phyloP scores from a whole-genome alignment of 2,797 vertebrate species.

The Tinamus major region DNA sequence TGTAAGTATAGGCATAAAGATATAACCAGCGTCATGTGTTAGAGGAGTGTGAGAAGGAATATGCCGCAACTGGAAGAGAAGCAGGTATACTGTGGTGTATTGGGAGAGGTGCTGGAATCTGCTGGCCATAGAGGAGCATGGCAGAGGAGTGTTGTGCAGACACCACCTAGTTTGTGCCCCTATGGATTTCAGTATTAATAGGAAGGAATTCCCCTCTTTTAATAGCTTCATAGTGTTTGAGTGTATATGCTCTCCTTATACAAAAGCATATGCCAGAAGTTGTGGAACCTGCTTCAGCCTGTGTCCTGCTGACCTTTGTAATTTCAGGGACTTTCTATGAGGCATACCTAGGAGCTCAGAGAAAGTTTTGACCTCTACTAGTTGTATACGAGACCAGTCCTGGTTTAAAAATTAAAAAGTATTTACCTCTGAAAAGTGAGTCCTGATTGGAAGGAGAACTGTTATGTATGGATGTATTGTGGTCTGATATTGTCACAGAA shows the following conservation, averaged over 20 bases:
- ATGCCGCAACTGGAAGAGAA: background rate
- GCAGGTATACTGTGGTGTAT: background rate
- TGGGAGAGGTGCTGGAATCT: background rate
- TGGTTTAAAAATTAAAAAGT: background rate
- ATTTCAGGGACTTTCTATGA: background rate
- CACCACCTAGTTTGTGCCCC: background rate
- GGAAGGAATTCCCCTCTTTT: background rate
- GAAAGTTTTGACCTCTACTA: background rate
- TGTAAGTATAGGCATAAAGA: no score
- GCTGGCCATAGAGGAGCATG: background rate
- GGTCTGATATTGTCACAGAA: background rate
- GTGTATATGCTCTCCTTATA: background rate
- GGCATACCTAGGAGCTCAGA: background rate
- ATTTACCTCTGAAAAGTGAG: background rate
- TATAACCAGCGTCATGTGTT: background rate
- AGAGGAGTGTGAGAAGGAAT: background rate
- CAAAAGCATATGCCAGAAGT: background rate
- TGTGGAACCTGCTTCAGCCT: background rate
- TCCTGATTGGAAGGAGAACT: background rate
- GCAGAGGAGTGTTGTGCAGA: background rate
- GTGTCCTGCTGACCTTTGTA: no score
- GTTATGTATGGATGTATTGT: background rate
- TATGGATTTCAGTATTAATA: background rate
- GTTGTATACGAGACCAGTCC: background rate
- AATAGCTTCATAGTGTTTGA: background rate